Percentiles rank a stretch among this genome's conserved stretches.
phyloP scores from a whole-genome alignment of 2,113 vertebrate species.

The Coptodon rendalli region DNA sequence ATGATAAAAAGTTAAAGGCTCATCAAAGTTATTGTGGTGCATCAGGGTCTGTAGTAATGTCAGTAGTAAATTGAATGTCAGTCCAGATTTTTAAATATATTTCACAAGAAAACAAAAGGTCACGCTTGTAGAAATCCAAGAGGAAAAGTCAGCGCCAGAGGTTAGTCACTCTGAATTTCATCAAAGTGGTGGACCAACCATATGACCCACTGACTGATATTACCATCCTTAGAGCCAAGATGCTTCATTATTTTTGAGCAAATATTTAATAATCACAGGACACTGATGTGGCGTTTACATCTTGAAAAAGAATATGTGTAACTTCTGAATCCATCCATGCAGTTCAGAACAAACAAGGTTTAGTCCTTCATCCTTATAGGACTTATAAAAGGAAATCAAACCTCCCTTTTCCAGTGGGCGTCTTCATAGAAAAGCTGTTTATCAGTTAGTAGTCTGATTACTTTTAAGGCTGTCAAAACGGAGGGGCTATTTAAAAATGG shows the following conservation, averaged over 20 bases:
- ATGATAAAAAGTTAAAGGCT: background rate
- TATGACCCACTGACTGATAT: background rate
- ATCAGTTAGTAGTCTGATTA: background rate
- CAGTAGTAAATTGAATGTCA: background rate
- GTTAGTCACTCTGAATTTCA: background rate
- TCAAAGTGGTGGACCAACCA: background rate
- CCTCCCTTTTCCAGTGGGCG: background rate
- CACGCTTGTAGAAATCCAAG: background rate
- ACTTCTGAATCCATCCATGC: background rate
- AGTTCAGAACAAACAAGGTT: background rate
- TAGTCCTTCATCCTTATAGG: background rate
- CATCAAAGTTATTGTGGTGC: background rate
- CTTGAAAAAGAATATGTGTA: background rate
- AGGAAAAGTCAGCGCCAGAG: background rate
- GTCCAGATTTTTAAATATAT: background rate
- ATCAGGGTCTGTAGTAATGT: background rate
- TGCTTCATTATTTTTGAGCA: background rate
- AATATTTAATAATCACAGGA: background rate
- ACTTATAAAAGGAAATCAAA: background rate
- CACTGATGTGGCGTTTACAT: background rate
- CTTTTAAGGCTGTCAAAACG: background rate
- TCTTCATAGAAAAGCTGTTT: background rate
- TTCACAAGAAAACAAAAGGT: background rate
- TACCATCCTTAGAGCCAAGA: background rate
- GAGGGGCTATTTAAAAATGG: background rate